phyloP scores from a whole-genome alignment of 2,113 vertebrate species.

The Pelobates fuscus region DNA sequence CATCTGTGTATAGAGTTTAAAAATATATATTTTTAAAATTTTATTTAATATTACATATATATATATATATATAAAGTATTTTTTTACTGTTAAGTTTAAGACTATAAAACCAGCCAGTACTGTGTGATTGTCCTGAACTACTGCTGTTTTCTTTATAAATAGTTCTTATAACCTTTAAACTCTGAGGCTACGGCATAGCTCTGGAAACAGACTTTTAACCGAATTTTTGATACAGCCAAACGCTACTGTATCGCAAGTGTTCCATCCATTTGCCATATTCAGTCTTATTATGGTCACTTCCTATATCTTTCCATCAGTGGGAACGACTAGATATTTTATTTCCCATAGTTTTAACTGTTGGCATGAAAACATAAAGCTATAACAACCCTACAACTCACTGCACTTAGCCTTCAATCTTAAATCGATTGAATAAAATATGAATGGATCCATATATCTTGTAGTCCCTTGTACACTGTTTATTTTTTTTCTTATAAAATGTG shows the following conservation, averaged over 20 bases:
- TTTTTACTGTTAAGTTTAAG: no score
- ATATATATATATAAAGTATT: no score
- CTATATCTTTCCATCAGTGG: constrained; percentile 18
- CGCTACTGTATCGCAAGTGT: constrained; percentile 3
- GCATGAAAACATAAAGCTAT: background rate
- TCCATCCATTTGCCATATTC: background rate
- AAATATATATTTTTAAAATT: no score
- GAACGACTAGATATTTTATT: constrained; percentile 1
- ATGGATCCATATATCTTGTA: no score
- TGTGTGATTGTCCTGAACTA: background rate
- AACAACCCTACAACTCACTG: no score
- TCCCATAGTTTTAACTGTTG: constrained; percentile 21
- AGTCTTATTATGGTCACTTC: constrained; percentile 7
- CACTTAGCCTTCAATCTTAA: no score
- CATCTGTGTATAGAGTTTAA: no score
- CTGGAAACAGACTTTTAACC: constrained; percentile 14
- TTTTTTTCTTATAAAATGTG: no score
- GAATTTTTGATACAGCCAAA: background rate
- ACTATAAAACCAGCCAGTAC: no score
- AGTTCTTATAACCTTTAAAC: background rate
- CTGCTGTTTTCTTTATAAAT: background rate
- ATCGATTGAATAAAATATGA: no score
- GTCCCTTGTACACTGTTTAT: no score
- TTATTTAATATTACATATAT: no score
- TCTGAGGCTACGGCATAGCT: background rate